Conservation (phyloP, 2,888 invertebrate genomes). For the Parochlus steinenii region DNA sequence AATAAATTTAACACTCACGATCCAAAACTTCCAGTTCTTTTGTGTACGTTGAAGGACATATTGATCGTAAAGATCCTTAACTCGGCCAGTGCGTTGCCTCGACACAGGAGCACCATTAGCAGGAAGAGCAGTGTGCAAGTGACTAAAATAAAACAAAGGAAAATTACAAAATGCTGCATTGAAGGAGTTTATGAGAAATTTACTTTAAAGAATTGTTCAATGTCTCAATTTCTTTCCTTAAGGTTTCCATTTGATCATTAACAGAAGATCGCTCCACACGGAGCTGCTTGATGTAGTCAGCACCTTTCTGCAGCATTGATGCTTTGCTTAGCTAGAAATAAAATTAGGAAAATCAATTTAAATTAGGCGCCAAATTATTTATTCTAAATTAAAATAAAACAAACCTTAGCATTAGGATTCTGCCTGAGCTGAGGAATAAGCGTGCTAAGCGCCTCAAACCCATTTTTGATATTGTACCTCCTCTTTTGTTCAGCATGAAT, state of each 20-base stretch:
- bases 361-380: too few species aligned
- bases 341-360: too few species aligned
- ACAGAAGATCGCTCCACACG: constrained; percentile 70
- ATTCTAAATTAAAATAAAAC: constrained; percentile 1
- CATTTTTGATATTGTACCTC: constrained; percentile 88
- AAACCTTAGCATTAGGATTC: constrained; percentile 76
- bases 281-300: constrained; percentile 83
- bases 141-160: constrained; percentile 39
- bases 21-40: constrained; percentile 97
- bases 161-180: constrained; percentile 3
- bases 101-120: constrained; percentile 92
- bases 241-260: constrained; percentile 76
- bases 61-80: constrained; percentile 86
- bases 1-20: constrained; percentile 55
- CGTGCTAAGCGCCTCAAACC: constrained; percentile 85
- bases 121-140: constrained; percentile 86
- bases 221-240: constrained; percentile 77
- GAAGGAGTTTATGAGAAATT: constrained; percentile 11
- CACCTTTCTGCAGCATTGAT: constrained; percentile 91
- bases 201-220: constrained; percentile 84
- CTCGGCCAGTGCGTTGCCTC: constrained; percentile 71
- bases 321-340: constrained; percentile 68
- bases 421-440: constrained; percentile 82
- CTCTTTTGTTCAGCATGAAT: constrained; percentile 93
- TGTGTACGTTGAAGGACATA: constrained; percentile 74